Conservation (phyloP, 1,140 invertebrate species). For the Lordiphosa clarofinis region DNA sequence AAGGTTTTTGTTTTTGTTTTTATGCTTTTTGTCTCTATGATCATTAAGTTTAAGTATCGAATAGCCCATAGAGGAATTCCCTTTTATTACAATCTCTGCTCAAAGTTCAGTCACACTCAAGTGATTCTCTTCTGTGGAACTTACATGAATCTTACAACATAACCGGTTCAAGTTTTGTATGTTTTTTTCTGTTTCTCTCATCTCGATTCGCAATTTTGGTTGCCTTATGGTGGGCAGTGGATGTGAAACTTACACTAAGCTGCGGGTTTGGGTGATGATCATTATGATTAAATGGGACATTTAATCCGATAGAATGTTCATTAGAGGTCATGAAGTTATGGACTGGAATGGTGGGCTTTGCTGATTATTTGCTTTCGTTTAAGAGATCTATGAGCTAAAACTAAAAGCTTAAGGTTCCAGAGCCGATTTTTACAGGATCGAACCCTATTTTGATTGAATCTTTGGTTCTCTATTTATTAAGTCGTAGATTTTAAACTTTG, state of each 20-base stretch:
- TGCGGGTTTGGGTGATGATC: conserved; percentile 27
- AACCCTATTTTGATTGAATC: no score
- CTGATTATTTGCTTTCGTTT: no score
- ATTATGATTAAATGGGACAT: no score
- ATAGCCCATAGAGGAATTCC: conserved; percentile 6
- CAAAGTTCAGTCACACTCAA: conserved; percentile 72
- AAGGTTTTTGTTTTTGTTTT: conserved; percentile 17
- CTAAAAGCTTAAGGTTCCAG: no score
- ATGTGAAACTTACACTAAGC: conserved; percentile 55
- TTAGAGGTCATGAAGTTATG: no score
- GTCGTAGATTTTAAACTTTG: no score
- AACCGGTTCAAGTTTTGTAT: conserved; percentile 60
- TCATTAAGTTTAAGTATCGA: conserved; percentile 39
- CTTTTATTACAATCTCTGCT: conserved; percentile 5
- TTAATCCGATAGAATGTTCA: no score
- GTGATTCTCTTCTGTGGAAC: conserved; percentile 61
- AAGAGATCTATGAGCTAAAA: no score
- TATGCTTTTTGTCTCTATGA: conserved; percentile 7
- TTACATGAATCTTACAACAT: conserved; percentile 71
- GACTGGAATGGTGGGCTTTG: no score
- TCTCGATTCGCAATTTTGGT: conserved; percentile 52
- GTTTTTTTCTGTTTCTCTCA: conserved; percentile 25
- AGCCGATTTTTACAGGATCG: no score
- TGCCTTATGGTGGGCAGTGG: conserved; percentile 44
- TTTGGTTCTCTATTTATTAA: no score